Evolutionary conservation across 2,113 vertebrate genomes (phyloP).

Genomic region (Scopus umbretta): DNA sequence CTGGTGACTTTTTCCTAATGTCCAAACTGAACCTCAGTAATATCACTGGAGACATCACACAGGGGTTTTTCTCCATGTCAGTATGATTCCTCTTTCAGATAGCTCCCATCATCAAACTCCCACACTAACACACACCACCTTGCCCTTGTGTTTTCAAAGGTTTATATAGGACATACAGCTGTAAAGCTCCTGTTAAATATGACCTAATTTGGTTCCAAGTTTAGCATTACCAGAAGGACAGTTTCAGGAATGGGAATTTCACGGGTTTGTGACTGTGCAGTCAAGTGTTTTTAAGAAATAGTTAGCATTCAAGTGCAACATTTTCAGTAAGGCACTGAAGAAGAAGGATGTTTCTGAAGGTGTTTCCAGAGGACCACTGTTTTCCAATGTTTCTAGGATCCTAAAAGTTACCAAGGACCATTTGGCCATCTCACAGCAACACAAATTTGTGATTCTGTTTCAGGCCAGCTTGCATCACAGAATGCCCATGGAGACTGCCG

Average conservation of each 20-base stretch:
- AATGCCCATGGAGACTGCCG: background rate
- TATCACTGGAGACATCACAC: background rate
- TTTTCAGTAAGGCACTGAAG: background rate
- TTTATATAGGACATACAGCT: background rate
- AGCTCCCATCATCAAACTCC: background rate
- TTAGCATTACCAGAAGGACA: conserved; percentile 22
- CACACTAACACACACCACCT: background rate
- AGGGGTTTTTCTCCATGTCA: background rate
- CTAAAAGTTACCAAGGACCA: background rate
- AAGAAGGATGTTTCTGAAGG: background rate
- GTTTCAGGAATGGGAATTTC: background rate
- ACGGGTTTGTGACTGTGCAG: background rate
- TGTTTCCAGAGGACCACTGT: background rate
- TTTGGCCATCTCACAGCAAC: background rate
- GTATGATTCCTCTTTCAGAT: background rate
- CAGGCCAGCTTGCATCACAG: background rate
- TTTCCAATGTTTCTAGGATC: background rate
- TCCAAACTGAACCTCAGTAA: background rate
- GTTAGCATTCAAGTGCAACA: background rate
- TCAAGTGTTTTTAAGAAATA: background rate
- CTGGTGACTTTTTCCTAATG: background rate
- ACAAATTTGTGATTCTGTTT: background rate
- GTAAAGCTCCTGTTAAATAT: background rate
- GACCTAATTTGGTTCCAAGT: conserved; percentile 35
- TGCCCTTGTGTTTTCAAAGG: background rate